Percentiles rank a stretch among this genome's conserved stretches.
These are phyloP conservation scores for Callipepla californica DNA, from an alignment of 2,113 vertebrate species.

Conservation along the genomic window DNA sequence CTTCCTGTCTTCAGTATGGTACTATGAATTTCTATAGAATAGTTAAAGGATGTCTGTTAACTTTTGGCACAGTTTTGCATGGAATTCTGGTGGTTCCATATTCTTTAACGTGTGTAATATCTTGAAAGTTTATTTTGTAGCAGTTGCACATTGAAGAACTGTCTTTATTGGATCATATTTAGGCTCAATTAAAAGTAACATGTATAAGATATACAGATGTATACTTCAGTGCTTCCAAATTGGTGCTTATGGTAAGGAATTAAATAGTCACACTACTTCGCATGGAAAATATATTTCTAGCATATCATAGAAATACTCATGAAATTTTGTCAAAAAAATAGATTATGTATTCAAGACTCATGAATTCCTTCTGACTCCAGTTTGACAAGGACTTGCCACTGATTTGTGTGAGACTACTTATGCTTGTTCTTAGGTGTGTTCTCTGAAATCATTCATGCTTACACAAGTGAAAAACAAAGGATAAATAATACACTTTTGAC, in stretches of 20 bases:
- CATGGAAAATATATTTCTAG: slow-evolving; percentile 15
- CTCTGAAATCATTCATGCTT: not conserved
- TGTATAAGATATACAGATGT: not conserved
- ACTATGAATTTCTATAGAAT: not conserved
- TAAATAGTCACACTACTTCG: slow-evolving; percentile 18
- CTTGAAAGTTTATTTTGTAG: not conserved
- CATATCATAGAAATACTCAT: not conserved
- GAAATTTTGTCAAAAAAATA: not conserved
- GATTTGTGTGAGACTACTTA: not conserved
- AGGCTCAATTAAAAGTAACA: not conserved
- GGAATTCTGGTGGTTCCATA: not conserved
- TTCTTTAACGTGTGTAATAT: not conserved
- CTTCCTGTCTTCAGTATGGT: not conserved
- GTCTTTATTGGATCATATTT: not conserved
- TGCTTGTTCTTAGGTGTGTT: not conserved
- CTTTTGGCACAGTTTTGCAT: not conserved
- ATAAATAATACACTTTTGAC: not conserved
- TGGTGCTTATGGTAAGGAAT: not conserved
- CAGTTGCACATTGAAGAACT: not conserved
- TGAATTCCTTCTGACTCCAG: not conserved
- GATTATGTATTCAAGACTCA: not conserved
- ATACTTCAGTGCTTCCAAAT: not conserved
- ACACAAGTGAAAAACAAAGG: not conserved
- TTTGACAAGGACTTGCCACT: not conserved
- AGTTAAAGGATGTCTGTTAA: not conserved